Conservation (phyloP, 2,797 vertebrate genomes). For the Phrynocephalus forsythii region DNA sequence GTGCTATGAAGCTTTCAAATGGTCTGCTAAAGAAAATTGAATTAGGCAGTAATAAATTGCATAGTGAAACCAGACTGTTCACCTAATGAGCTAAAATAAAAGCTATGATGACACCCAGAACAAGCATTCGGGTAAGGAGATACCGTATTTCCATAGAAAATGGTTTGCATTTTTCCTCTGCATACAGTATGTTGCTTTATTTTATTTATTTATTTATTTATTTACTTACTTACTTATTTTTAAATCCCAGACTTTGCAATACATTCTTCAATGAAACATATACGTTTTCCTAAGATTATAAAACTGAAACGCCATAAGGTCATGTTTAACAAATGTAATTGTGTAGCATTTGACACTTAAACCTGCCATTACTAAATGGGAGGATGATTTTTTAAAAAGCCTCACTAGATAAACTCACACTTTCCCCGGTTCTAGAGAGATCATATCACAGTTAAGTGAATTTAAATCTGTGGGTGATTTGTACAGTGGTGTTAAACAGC, state of each 20-base stretch:
- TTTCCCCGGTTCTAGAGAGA: slow-evolving; percentile 41
- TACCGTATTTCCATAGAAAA: slow-evolving; percentile 73
- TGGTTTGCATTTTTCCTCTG: slow-evolving; percentile 73
- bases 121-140: slow-evolving; percentile 75
- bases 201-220: not conserved
- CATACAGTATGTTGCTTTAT: slow-evolving; percentile 48
- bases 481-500: slow-evolving; percentile 34
- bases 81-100: slow-evolving; percentile 67
- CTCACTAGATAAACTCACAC: not conserved
- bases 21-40: slow-evolving; percentile 76
- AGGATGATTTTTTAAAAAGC: slow-evolving; percentile 21
- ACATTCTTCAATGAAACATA: slow-evolving; percentile 51
- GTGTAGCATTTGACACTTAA: slow-evolving; percentile 46
- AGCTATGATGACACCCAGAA: slow-evolving; percentile 65
- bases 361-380: slow-evolving; percentile 46
- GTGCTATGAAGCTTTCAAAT: slow-evolving; percentile 60
- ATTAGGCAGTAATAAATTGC: slow-evolving; percentile 73
- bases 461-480: not conserved
- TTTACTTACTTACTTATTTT: no score
- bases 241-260: slow-evolving; percentile 31
- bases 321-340: slow-evolving; percentile 46
- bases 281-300: slow-evolving; percentile 23
- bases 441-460: slow-evolving; percentile 13
- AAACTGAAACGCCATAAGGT: slow-evolving; percentile 54
- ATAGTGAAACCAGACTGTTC: slow-evolving; percentile 74